Conservation (phyloP, 1,140 invertebrate genomes). For the Pseudomyrmex gracilis region DNA sequence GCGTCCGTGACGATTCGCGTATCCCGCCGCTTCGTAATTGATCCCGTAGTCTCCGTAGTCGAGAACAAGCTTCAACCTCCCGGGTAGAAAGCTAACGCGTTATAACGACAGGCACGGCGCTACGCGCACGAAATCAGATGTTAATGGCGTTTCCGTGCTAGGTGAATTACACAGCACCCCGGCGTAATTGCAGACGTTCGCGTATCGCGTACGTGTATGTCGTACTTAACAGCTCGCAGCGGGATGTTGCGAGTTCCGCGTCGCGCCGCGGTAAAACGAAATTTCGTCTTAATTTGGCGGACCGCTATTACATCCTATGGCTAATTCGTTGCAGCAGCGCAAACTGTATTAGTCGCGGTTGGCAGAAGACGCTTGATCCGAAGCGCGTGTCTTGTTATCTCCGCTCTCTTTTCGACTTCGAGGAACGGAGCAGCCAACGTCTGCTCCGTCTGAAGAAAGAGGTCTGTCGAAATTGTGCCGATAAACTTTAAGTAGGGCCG, state of each 20-base stretch:
- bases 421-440: conserved; percentile 44
- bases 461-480: conserved; percentile 66
- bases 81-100: conserved; percentile 63
- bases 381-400: conserved; percentile 7
- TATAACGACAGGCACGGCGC: conserved; percentile 49
- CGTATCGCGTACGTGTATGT: conserved; percentile 52
- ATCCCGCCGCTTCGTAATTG: conserved; percentile 46
- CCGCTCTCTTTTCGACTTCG: conserved; percentile 35
- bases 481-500: conserved; percentile 63
- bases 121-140: conserved; percentile 65
- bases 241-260: not conserved
- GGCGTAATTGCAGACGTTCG: conserved; percentile 68
- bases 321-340: conserved; percentile 26
- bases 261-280: conserved; percentile 15
- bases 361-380: conserved; percentile 4
- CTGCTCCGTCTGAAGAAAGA: conserved; percentile 7
- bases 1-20: conserved; percentile 41
- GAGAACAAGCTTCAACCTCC: conserved; percentile 51
- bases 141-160: conserved; percentile 61
- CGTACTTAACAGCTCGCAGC: conserved; percentile 37
- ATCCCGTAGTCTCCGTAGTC: conserved; percentile 26
- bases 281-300: conserved; percentile 14
- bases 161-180: conserved; percentile 61
- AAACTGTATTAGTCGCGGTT: conserved; percentile 29
- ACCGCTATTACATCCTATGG: not conserved